A percentile compares a stretch with the other conserved stretches of the same genome.
These are phyloP conservation scores for Herminia tarsipennalis DNA, from an alignment of 2,888 invertebrate species.

Conservation along the genomic window DNA sequence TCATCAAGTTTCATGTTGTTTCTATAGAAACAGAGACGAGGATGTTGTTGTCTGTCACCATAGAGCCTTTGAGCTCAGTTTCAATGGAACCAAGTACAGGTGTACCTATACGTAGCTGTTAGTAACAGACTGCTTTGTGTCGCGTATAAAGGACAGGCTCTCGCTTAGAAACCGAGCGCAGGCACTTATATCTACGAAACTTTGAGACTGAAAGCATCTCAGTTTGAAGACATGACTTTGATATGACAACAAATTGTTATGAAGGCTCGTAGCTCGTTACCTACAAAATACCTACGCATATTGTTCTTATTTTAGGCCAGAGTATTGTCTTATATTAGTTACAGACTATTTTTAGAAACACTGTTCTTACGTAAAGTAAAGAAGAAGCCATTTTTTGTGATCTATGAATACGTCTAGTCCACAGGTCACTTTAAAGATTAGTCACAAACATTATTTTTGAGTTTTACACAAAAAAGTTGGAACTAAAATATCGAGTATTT, in stretches of 20 bases:
- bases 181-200: conserved; percentile 8
- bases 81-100: conserved; percentile 12
- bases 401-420: too few species aligned
- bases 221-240: too few species aligned
- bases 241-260: not conserved
- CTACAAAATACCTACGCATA: not conserved
- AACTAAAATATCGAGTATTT: too few species aligned
- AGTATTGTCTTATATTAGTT: too few species aligned
- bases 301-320: not conserved
- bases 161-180: conserved; percentile 8
- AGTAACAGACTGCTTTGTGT: conserved; percentile 20
- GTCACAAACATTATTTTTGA: too few species aligned
- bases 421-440: too few species aligned
- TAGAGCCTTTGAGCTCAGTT: conserved; percentile 17
- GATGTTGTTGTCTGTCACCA: conserved; percentile 17
- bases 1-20: conserved; percentile 18
- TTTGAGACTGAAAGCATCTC: too few species aligned
- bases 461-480: too few species aligned
- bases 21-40: conserved; percentile 14
- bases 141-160: conserved; percentile 10
- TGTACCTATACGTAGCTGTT: conserved; percentile 1
- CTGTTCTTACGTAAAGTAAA: too few species aligned
- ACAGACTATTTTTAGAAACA: too few species aligned
- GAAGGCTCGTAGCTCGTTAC: not conserved
- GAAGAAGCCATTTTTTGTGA: too few species aligned